Conservation (phyloP, 2,888 invertebrate genomes). For the Oscheius onirici region DNA sequence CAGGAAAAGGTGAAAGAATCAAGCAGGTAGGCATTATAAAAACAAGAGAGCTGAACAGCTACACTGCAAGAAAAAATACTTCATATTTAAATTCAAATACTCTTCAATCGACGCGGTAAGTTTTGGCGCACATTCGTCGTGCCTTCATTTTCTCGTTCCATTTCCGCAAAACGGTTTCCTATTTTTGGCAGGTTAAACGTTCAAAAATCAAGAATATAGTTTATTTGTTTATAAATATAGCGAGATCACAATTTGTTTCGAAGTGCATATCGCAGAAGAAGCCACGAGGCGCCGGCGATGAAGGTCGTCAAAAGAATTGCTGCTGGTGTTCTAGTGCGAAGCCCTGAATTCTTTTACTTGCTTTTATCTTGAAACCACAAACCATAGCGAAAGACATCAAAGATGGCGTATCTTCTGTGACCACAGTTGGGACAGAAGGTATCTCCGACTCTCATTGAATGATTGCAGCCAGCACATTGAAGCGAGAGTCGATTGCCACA, state of each 20-base stretch:
- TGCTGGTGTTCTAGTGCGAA: neutral
- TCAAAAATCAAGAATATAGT: no score
- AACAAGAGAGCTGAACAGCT: no score
- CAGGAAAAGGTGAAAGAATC: no score
- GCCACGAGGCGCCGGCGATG: slow-evolving; percentile 6
- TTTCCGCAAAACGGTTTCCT: no score
- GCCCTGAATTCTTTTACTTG: neutral
- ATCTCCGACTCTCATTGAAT: slow-evolving; percentile 5
- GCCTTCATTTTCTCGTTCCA: no score
- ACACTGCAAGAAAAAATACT: no score
- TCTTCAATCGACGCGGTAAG: no score
- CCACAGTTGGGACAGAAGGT: slow-evolving; percentile 8
- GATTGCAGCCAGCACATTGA: neutral
- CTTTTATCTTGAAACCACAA: neutral
- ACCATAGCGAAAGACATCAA: slow-evolving; percentile 26
- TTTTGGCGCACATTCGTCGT: no score
- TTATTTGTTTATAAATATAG: neutral
- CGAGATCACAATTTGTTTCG: slow-evolving; percentile 17
- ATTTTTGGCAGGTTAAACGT: no score
- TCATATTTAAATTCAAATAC: no score
- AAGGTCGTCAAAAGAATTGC: neutral
- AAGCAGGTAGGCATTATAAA: no score
- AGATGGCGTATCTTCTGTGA: neutral
- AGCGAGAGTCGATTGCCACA: slow-evolving; percentile 14
- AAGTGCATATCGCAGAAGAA: slow-evolving; percentile 7